Evolutionary conservation across 1,140 invertebrate genomes (phyloP), one percentile per base, ranked within the genome.

Genomic region (Amyelois transitella): DNA sequence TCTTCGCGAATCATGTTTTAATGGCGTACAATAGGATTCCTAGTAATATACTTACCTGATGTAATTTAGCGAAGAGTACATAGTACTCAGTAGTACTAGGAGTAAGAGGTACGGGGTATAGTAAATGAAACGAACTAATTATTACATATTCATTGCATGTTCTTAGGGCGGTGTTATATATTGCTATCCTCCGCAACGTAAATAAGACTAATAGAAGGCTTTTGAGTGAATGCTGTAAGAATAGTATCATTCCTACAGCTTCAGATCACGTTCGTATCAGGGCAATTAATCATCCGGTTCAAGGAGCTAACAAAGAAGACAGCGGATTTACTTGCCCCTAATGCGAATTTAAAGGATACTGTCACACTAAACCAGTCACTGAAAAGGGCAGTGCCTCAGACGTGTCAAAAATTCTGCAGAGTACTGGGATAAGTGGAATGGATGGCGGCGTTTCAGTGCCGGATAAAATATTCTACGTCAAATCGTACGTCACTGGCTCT

Each of bases 331-430:
- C 32, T 38, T 14, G 32, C 32, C 32, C 32, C 17, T 79, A 81
- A 84, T 76, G 54, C 72, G 70, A 78, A 79, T 79, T 79, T 84
- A 84, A 80, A 82, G 75, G 72, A 55, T 60, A 66, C 70, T 69
- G 73, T 65, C 72, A 72, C 64, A 77, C 65, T 83, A 81, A 81
- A 82, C 71, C 70, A 77, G 68, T 72, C 69, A 64, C 72, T 77
- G 76, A 81, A 79, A 83, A 79, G 75, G 74, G 62, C 69, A 77
- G 69, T 69, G 55, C 59, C 69, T 64, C 71, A 65, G 70, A 79
- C 75, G 73, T 84, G 81, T 85, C 85, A 84, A 88, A 88, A 86
- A 88, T 86, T 86, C 83, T 84, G 76, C 77, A 81, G 78, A 81
- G 68, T 69, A 66, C 68, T 64, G 66, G 80, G 81, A 77, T 86